Base-by-base conservation (phyloP, 1,140 invertebrate species). In the Drosophila lini region DNA sequence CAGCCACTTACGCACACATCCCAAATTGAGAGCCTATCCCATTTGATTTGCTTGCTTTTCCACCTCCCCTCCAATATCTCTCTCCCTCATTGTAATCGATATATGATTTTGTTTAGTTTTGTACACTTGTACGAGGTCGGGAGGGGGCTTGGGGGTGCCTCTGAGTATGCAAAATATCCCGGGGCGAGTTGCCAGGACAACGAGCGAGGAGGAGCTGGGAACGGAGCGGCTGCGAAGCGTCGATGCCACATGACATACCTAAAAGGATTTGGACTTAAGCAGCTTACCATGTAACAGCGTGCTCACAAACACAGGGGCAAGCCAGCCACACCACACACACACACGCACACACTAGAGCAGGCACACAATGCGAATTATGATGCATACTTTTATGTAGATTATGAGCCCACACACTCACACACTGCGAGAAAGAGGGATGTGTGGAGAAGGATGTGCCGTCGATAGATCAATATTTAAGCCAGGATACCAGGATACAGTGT, bases 341-440 rank as follows among this genome's bases (percentile, higher is more conserved):
- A 40, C 22, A 62, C 36, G 28, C 31, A 32, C 2, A 47, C 40
- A 59, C 64, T 19, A 16, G 38, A 56, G 25, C 60, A 50, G 41
- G 34, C 55, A 48, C 28, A 59, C 47, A 57, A 44, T 62, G 40
- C 68, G 59, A 76, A 70, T 81, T 65, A 70, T 86, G 52, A 63
- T 85, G 81, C 81, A 84, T 84, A 85, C 78, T 84, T 85, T 81
- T 85, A 85, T 85, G 81, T 80, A 85, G 81, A 81, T 84, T 84
- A 84, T 81, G 68, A 78, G 59, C 61, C 74, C 47, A 44, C 36
- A 42, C 56, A 62, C 48, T 34, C 16, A 9, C 45, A 55, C 59
- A 65, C 52, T 74, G 60, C 13, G n/a, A 74, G 32, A 74, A 63
- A 50, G 47, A 15, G 63, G 42, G 22, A 19, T 28, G 19, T 8